Evolutionary conservation across 2,888 invertebrate genomes (phyloP).

Genomic region (Gymnocheta viridis): DNA sequence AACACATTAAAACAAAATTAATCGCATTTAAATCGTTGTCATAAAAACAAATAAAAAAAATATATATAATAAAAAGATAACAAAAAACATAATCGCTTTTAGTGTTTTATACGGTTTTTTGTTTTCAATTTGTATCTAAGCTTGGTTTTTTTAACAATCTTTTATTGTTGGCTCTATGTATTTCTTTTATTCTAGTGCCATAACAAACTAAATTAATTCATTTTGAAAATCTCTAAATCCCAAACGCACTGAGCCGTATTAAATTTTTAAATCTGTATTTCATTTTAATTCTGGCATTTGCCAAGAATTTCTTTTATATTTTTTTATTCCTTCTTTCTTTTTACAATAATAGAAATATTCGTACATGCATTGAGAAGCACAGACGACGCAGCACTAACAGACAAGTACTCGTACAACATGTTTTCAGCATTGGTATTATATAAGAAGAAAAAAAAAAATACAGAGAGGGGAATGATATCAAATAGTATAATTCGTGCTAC

Average conservation of each 20-base stretch:
- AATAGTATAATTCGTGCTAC: slow-evolving; percentile 58
- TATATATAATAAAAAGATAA: slow-evolving; percentile 11
- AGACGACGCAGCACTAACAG: slow-evolving; percentile 13
- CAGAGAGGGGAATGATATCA: slow-evolving; percentile 1
- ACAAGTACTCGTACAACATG: slow-evolving; percentile 33
- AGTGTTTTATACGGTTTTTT: slow-evolving; percentile 13
- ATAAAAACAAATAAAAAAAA: slow-evolving; percentile 40
- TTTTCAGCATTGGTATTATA: background rate
- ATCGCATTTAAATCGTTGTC: slow-evolving; percentile 37
- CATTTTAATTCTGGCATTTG: slow-evolving; percentile 64
- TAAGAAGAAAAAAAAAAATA: background rate
- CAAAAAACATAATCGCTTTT: slow-evolving; percentile 36
- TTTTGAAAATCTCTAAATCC: slow-evolving; percentile 57
- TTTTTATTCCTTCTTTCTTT: background rate
- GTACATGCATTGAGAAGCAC: background rate
- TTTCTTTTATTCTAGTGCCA: slow-evolving; percentile 26
- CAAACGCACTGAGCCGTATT: slow-evolving; percentile 63
- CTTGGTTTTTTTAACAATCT: background rate
- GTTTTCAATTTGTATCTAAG: slow-evolving; percentile 31
- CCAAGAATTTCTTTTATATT: slow-evolving; percentile 32
- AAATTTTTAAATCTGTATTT: slow-evolving; percentile 68
- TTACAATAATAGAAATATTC: slow-evolving; percentile 14
- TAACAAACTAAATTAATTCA: slow-evolving; percentile 64
- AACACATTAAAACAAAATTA: slow-evolving; percentile 20
- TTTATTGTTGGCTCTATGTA: background rate